Conservation (phyloP, 2,888 invertebrate genomes). For the Pocota personata region DNA sequence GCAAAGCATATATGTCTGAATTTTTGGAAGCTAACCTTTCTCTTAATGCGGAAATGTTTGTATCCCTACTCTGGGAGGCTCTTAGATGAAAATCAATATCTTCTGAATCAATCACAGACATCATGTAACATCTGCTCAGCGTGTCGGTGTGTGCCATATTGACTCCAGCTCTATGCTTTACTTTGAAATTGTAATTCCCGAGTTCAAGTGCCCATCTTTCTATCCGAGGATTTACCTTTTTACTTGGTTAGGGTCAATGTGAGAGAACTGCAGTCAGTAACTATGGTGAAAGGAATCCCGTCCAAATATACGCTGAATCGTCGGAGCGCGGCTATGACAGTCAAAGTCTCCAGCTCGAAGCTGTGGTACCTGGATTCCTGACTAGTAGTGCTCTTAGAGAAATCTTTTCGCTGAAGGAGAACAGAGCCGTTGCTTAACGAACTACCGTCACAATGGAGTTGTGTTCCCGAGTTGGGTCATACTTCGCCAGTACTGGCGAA, state of each 20-base stretch:
- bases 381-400: slow-evolving; percentile 75
- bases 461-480: slow-evolving; percentile 72
- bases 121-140: background rate
- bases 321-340: too few species aligned
- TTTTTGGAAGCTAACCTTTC: background rate
- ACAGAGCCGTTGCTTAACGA: slow-evolving; percentile 75
- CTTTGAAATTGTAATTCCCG: slow-evolving; percentile 15
- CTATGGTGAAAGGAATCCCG: too few species aligned
- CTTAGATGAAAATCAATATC: too few species aligned
- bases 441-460: slow-evolving; percentile 77
- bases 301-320: too few species aligned
- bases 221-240: background rate
- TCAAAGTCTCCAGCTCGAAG: too few species aligned
- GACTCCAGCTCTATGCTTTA: slow-evolving; percentile 16
- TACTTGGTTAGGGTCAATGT: slow-evolving; percentile 26
- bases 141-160: slow-evolving; percentile 26
- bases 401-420: slow-evolving; percentile 75
- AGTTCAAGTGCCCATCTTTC: slow-evolving; percentile 10
- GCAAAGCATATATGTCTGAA: background rate
- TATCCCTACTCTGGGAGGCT: background rate
- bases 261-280: too few species aligned
- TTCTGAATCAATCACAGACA: too few species aligned
- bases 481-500: slow-evolving; percentile 76
- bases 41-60: background rate
- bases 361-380: slow-evolving; percentile 75